Percentiles rank a stretch among this genome's conserved stretches.
Evolutionary conservation across 2,888 invertebrate species (phyloP).

Genomic region (Netelia virgata): DNA sequence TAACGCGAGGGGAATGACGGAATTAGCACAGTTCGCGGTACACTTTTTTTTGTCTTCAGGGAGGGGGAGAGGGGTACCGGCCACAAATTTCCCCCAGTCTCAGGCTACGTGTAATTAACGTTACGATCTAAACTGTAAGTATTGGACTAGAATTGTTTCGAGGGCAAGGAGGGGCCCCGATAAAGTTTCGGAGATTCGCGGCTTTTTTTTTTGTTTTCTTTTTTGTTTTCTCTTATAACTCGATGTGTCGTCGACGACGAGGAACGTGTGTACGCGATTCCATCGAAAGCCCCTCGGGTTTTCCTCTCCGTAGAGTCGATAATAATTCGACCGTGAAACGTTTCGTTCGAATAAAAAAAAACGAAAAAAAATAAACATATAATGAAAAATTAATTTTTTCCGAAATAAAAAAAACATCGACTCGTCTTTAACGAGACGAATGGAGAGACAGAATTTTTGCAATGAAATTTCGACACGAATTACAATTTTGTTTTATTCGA

Average conservation of each 20-base stretch:
- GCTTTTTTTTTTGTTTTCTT: background rate
- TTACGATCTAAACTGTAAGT: slow-evolving; percentile 65
- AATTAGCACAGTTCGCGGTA: slow-evolving; percentile 8
- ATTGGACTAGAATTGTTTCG: slow-evolving; percentile 72
- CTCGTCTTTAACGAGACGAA: no score
- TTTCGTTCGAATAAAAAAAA: slow-evolving; percentile 17
- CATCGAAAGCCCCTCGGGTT: slow-evolving; percentile 1
- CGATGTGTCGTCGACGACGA: background rate
- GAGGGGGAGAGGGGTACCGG: slow-evolving; percentile 6
- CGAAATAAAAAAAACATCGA: no score
- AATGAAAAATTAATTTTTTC: no score
- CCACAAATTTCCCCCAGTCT: slow-evolving; percentile 58
- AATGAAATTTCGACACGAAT: background rate
- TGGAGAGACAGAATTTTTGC: no score
- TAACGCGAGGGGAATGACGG: slow-evolving; percentile 16
- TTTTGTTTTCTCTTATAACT: background rate
- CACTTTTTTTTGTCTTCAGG: background rate
- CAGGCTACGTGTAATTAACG: slow-evolving; percentile 60
- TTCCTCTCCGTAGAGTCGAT: slow-evolving; percentile 37
- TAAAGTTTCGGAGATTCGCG: slow-evolving; percentile 21
- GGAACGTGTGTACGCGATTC: slow-evolving; percentile 10
- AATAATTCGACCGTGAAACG: slow-evolving; percentile 27
- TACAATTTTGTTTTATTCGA: slow-evolving; percentile 38
- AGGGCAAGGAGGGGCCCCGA: slow-evolving; percentile 61
- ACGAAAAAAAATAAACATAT: background rate